Evolutionary conservation across 2,888 invertebrate genomes (phyloP).

Genomic region (Trisateles emortualis): DNA sequence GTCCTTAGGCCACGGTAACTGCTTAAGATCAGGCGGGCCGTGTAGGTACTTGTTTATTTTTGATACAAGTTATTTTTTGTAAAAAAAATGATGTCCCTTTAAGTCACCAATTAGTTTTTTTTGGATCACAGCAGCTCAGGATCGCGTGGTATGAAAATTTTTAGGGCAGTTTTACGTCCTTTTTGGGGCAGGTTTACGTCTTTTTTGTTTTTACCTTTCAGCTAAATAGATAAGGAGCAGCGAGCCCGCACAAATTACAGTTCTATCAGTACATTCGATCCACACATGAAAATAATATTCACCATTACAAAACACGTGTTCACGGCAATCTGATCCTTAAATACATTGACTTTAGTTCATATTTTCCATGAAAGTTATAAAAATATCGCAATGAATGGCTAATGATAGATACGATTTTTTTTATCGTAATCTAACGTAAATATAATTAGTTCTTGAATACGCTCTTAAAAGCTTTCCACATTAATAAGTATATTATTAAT

Average conservation of each 20-base stretch:
- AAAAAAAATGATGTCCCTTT: no score
- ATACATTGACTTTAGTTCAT: constrained; percentile 13
- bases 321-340: constrained; percentile 50
- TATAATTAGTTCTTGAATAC: constrained; percentile 32
- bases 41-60: no score
- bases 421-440: constrained; percentile 32
- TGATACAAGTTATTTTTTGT: no score
- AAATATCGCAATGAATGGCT: constrained; percentile 45
- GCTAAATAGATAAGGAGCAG: background rate
- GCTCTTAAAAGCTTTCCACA: constrained; percentile 50
- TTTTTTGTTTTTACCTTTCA: no score
- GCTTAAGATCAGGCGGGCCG: no score
- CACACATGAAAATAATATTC: constrained; percentile 55
- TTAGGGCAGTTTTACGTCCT: no score
- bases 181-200: no score
- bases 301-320: constrained; percentile 43
- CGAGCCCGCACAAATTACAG: constrained; percentile 5
- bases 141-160: no score
- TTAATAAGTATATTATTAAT: constrained; percentile 36
- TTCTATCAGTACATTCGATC: constrained; percentile 39
- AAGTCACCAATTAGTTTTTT: no score
- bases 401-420: constrained; percentile 47
- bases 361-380: constrained; percentile 16
- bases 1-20: no score
- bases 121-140: no score